These are phyloP conservation scores for Arrhamphus sclerolepis DNA, from an alignment of 2,797 vertebrate species.

Conservation along the genomic window DNA sequence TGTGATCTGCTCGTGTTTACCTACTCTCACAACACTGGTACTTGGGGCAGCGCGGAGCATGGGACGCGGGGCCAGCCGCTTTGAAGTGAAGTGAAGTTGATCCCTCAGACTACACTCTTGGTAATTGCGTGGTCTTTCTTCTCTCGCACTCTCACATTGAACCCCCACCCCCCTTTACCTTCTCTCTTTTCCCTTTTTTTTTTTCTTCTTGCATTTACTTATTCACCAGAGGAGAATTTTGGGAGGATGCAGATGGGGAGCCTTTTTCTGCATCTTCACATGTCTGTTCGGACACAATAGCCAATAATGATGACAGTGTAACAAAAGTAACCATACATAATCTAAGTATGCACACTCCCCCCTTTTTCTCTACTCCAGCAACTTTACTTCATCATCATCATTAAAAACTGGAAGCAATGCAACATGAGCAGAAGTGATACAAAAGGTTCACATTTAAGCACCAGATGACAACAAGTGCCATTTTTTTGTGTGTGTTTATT, in stretches of 20 bases:
- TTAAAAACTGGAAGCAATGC: constrained; percentile 67
- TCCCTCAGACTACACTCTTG: constrained; percentile 80
- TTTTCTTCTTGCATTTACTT: constrained; percentile 26
- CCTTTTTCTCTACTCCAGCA: too few relatives aligned
- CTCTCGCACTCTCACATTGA: constrained; percentile 23
- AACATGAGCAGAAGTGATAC: constrained; percentile 57
- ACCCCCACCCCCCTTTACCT: neutral
- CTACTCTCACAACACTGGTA: constrained; percentile 76
- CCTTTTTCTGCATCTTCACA: constrained; percentile 45
- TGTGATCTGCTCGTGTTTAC: constrained; percentile 84
- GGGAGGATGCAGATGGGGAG: constrained; percentile 61
- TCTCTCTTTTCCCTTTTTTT: constrained; percentile 1
- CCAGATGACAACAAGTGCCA: constrained; percentile 54
- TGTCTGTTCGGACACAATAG: constrained; percentile 44
- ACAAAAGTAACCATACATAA: too few relatives aligned
- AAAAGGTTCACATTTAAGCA: constrained; percentile 65
- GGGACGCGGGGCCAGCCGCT: constrained; percentile 73
- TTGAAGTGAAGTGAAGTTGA: constrained; percentile 85
- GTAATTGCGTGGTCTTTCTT: constrained; percentile 77
- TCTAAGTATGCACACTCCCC: too few relatives aligned
- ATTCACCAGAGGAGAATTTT: constrained; percentile 52
- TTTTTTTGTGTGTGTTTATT: constrained; percentile 60
- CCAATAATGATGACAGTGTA: constrained; percentile 27
- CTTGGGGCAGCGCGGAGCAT: constrained; percentile 71
- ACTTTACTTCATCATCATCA: constrained; percentile 57